Evolutionary conservation across 2,797 vertebrate genomes (phyloP).

Genomic region (Clarias fuscus): DNA sequence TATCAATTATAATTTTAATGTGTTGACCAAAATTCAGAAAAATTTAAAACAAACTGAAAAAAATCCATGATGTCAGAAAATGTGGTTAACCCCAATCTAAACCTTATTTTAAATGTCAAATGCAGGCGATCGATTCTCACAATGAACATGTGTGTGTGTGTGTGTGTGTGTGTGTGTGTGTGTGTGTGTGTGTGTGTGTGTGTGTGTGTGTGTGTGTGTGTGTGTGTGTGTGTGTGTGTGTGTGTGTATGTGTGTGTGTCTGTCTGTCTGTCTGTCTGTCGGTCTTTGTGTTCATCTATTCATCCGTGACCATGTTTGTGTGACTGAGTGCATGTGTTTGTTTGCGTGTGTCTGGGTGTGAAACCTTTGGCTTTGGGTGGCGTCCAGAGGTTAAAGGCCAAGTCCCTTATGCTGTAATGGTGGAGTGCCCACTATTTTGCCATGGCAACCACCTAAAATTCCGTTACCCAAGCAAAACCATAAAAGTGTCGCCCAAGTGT

Average conservation of each 20-base stretch:
- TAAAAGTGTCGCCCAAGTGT: slow-evolving; percentile 81
- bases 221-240: neutral
- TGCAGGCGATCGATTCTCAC: neutral
- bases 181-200: neutral
- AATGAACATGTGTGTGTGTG: slow-evolving; percentile 7
- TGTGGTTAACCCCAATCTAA: neutral
- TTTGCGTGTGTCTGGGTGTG: slow-evolving; percentile 28
- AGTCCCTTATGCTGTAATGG: slow-evolving; percentile 75
- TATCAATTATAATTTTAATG: too few relatives aligned
- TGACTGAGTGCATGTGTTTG: slow-evolving; percentile 36
- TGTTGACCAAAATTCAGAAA: too few relatives aligned
- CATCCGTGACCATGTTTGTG: slow-evolving; percentile 10
- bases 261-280: slow-evolving; percentile 11
- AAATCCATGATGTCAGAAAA: neutral
- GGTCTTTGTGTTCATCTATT: neutral
- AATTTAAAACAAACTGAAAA: too few relatives aligned
- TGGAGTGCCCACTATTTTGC: slow-evolving; percentile 79
- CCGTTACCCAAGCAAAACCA: slow-evolving; percentile 80
- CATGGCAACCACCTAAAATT: slow-evolving; percentile 87
- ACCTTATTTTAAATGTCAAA: neutral
- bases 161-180: neutral
- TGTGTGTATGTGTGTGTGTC: neutral
- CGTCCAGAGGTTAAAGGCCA: slow-evolving; percentile 57
- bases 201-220: slow-evolving; percentile 10
- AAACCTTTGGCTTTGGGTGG: slow-evolving; percentile 38